Evolutionary conservation across 2,888 invertebrate genomes (phyloP).

Genomic region (Colletes collaris): DNA sequence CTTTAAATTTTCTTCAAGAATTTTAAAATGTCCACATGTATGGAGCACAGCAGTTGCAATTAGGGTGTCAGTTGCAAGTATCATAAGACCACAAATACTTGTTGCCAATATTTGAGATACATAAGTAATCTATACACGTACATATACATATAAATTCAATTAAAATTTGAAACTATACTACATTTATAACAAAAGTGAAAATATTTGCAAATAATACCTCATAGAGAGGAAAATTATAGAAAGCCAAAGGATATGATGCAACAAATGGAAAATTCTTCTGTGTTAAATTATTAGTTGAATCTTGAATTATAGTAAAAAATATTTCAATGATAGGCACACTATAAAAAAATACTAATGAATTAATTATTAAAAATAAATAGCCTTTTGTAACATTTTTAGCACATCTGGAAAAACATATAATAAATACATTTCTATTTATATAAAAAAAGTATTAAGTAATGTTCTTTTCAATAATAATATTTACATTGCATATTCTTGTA

Average conservation of each 20-base stretch:
- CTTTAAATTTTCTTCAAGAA: slow-evolving; percentile 66
- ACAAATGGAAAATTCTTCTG: slow-evolving; percentile 69
- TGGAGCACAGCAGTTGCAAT: slow-evolving; percentile 74
- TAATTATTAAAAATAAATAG: slow-evolving; percentile 70
- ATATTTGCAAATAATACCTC: slow-evolving; percentile 61
- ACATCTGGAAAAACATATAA: slow-evolving; percentile 59
- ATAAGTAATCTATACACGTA: slow-evolving; percentile 64
- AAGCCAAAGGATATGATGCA: slow-evolving; percentile 70
- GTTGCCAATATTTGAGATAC: slow-evolving; percentile 73
- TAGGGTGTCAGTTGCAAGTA: slow-evolving; percentile 72
- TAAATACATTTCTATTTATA: slow-evolving; percentile 1
- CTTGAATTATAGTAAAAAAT: slow-evolving; percentile 30
- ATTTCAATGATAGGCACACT: slow-evolving; percentile 65
- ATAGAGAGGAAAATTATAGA: slow-evolving; percentile 70
- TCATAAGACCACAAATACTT: slow-evolving; percentile 66
- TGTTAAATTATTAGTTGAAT: slow-evolving; percentile 26
- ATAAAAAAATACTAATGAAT: slow-evolving; percentile 71
- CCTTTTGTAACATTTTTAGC: slow-evolving; percentile 69
- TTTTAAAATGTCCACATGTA: slow-evolving; percentile 73
- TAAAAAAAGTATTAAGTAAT: not conserved
- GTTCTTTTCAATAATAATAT: not conserved
- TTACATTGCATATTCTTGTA: slow-evolving; percentile 62
- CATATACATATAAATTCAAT: slow-evolving; percentile 24
- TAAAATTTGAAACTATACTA: slow-evolving; percentile 1
- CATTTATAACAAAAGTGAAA: not conserved